A percentile compares a stretch with the other conserved stretches of the same genome.
These are phyloP conservation scores for Notamacropus eugenii DNA, from an alignment of 2,797 vertebrate genomes.

Conservation along the genomic window DNA sequence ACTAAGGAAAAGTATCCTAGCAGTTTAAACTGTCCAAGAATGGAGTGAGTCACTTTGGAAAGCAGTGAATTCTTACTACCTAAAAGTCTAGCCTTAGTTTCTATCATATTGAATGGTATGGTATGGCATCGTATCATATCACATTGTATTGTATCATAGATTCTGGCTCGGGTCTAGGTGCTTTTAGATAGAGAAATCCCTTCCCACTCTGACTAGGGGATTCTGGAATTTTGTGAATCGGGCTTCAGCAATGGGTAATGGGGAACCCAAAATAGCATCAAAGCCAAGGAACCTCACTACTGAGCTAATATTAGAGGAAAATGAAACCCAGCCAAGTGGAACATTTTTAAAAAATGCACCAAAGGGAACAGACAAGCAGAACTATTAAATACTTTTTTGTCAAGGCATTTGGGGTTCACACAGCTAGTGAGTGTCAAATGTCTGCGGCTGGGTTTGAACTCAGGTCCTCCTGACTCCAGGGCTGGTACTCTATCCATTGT, in stretches of 20 bases:
- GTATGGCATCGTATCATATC: too few relatives aligned
- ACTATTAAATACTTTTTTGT: background rate
- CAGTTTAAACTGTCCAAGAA: background rate
- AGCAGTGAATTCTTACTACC: conserved; percentile 1
- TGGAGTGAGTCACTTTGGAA: background rate
- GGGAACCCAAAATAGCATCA: background rate
- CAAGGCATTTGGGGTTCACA: too few relatives aligned
- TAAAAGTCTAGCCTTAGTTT: background rate
- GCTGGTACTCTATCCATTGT: too few relatives aligned
- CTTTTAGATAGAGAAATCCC: too few relatives aligned
- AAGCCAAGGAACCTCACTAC: background rate
- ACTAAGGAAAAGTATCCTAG: background rate
- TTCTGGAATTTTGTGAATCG: background rate
- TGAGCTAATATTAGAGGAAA: background rate
- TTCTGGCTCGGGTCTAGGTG: background rate
- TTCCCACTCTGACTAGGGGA: background rate
- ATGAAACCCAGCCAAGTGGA: background rate
- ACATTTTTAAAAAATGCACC: background rate
- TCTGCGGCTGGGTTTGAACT: too few relatives aligned
- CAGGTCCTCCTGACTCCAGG: too few relatives aligned
- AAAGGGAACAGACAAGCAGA: background rate
- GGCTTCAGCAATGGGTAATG: background rate
- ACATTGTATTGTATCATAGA: background rate
- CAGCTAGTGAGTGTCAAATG: too few relatives aligned
- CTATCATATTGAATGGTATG: too few relatives aligned